Conservation (phyloP, 2,113 vertebrate species). For the Pangasianodon gigas region DNA sequence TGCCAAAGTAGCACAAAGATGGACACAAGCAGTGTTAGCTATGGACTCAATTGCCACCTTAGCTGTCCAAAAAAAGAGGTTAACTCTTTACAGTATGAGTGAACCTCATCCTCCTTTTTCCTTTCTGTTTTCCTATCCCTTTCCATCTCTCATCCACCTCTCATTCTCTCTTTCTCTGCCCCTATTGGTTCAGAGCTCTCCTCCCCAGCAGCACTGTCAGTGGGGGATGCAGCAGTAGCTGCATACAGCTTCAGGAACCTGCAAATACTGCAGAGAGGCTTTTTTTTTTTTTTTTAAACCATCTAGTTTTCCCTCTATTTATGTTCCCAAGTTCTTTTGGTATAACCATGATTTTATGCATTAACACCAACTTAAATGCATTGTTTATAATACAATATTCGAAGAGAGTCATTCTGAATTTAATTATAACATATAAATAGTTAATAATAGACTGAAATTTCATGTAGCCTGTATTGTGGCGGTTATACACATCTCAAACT, state of each 20-base stretch:
- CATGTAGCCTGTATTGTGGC: neutral
- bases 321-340: neutral
- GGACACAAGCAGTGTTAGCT: neutral
- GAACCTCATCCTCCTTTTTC: constrained; percentile 18
- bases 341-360: neutral
- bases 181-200: constrained; percentile 74
- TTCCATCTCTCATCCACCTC: constrained; percentile 4
- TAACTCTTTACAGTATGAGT: neutral
- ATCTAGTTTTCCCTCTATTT: constrained; percentile 68
- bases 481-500: neutral
- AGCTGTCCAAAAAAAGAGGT: neutral
- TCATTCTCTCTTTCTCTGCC: constrained; percentile 60
- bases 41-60: constrained; percentile 7
- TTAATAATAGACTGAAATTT: neutral
- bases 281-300: constrained; percentile 52
- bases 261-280: constrained; percentile 71
- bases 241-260: constrained; percentile 69
- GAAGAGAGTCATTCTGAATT: neutral
- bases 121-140: constrained; percentile 3
- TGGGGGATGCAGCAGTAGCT: constrained; percentile 73
- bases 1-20: neutral
- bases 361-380: neutral
- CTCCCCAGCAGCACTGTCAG: constrained; percentile 70
- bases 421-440: neutral
- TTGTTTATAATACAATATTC: neutral